Conservation (phyloP, 2,888 invertebrate species). For the Halocaridina rubra region DNA sequence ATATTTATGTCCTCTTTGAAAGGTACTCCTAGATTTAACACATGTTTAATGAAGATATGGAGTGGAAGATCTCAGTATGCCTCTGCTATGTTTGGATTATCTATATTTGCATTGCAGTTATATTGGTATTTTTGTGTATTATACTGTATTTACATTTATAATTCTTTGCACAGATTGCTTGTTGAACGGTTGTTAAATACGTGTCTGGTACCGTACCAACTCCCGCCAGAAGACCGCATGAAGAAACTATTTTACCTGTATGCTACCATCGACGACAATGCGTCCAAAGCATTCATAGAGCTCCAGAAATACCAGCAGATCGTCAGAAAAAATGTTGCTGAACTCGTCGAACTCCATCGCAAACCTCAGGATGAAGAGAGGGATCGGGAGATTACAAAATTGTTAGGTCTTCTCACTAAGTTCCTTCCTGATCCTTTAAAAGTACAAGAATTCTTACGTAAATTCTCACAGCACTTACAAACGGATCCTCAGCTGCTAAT, state of each 20-base stretch:
- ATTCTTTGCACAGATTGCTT: conserved; percentile 73
- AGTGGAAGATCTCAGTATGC: too few relatives aligned
- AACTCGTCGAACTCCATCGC: conserved; percentile 87
- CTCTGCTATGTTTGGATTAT: too few relatives aligned
- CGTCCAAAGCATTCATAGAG: conserved; percentile 92
- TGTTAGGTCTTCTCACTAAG: conserved; percentile 75
- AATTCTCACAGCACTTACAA: conserved; percentile 83
- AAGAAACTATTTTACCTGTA: conserved; percentile 90
- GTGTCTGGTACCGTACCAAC: conserved; percentile 92
- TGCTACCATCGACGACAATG: conserved; percentile 94
- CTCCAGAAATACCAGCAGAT: conserved; percentile 87
- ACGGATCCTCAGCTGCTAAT: conserved; percentile 77
- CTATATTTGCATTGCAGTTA: too few relatives aligned
- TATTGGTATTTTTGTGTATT: neutral
- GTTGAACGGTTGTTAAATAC: conserved; percentile 94
- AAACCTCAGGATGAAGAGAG: conserved; percentile 75
- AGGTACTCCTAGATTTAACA: too few relatives aligned
- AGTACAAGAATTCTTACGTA: conserved; percentile 82
- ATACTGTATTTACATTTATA: neutral
- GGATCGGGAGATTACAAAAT: conserved; percentile 76
- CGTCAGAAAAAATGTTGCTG: conserved; percentile 78
- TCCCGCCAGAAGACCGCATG: conserved; percentile 89
- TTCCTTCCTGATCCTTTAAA: conserved; percentile 93
- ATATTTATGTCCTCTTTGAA: too few relatives aligned
- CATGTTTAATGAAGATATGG: too few relatives aligned